Percentiles rank a stretch among this genome's conserved stretches.
Conservation (phyloP, 2,888 invertebrate species). For the Acleris holmiana region DNA sequence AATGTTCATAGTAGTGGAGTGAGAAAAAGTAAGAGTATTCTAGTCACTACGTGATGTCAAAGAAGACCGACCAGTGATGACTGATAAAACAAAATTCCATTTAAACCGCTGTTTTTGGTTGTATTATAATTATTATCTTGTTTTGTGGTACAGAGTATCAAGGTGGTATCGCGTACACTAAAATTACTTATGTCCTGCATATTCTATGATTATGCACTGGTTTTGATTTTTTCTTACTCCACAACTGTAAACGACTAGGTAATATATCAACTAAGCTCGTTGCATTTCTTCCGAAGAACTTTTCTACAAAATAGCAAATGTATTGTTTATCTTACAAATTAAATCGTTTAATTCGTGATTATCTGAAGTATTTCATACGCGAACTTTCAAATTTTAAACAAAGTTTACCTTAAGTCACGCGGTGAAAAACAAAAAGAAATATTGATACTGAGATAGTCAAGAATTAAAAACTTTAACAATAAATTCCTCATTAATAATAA, state of each 20-base stretch:
- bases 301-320: constrained; percentile 34
- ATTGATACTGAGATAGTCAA: not conserved
- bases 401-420: too few relatives aligned
- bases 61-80: too few relatives aligned
- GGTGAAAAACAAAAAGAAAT: too few relatives aligned
- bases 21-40: not conserved
- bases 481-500: constrained; percentile 34
- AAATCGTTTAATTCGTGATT: constrained; percentile 10
- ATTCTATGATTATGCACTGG: not conserved
- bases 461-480: constrained; percentile 14
- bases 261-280: constrained; percentile 30
- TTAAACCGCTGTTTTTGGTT: too few relatives aligned
- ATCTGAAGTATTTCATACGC: not conserved
- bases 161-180: too few relatives aligned
- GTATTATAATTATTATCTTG: too few relatives aligned
- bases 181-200: too few relatives aligned
- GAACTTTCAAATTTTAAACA: too few relatives aligned
- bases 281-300: constrained; percentile 36
- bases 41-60: too few relatives aligned
- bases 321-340: constrained; percentile 21
- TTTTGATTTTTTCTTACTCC: constrained; percentile 11
- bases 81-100: too few relatives aligned
- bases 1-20: constrained; percentile 15
- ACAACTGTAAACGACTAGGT: constrained; percentile 20
- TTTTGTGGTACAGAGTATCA: too few relatives aligned